These are phyloP conservation scores for Macquaria ambigua DNA, from an alignment of 2,113 vertebrate species.

Conservation along the genomic window DNA sequence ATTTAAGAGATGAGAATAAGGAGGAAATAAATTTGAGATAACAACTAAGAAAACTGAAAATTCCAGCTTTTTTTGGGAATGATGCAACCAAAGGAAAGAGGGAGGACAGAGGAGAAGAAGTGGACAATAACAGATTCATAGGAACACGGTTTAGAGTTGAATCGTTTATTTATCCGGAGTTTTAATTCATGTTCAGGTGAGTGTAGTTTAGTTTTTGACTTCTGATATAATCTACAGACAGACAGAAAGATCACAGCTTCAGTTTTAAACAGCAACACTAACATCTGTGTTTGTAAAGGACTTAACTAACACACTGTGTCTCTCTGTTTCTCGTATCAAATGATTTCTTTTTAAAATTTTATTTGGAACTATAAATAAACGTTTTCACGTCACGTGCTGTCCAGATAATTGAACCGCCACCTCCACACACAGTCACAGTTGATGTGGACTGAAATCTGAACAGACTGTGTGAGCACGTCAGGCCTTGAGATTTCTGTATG, in stretches of 20 bases:
- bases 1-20: neutral
- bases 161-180: slow-evolving; percentile 32
- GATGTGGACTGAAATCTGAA: slow-evolving; percentile 7
- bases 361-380: slow-evolving; percentile 1
- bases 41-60: neutral
- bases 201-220: slow-evolving; percentile 31
- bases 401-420: neutral
- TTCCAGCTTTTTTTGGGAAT: neutral
- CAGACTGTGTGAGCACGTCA: slow-evolving; percentile 25
- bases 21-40: neutral
- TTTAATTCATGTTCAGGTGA: slow-evolving; percentile 31
- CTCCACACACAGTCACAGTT: slow-evolving; percentile 23
- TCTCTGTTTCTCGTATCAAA: slow-evolving; percentile 12
- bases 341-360: neutral
- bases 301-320: slow-evolving; percentile 52
- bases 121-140: neutral
- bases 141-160: neutral
- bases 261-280: slow-evolving; percentile 37
- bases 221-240: slow-evolving; percentile 12
- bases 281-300: slow-evolving; percentile 55
- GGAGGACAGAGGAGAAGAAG: neutral
- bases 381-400: slow-evolving; percentile 8
- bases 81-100: slow-evolving; percentile 18
- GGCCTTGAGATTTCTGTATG: slow-evolving; percentile 26
- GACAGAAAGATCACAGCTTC: neutral